Conservation (phyloP, 1,140 invertebrate species). For the Venustaconcha ellipsiformis region DNA sequence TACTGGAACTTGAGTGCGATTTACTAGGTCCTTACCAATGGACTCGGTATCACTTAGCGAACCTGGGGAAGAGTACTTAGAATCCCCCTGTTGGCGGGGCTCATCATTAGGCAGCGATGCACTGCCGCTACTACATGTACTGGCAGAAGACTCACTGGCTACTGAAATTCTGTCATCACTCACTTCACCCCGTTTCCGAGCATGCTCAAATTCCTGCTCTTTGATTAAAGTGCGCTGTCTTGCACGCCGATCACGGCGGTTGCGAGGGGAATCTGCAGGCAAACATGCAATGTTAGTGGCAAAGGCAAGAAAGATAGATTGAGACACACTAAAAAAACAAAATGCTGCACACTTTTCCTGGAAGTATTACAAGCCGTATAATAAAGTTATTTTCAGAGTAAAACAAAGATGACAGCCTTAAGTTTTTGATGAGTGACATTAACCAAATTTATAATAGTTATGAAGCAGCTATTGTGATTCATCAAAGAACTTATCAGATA, state of each 20-base stretch:
- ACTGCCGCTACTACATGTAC: constrained; percentile 43
- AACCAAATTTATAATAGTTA: too few relatives aligned
- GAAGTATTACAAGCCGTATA: too few relatives aligned
- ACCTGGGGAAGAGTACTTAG: constrained; percentile 45
- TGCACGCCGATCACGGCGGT: constrained; percentile 76
- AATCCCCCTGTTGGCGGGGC: constrained; percentile 13
- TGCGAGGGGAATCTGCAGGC: constrained; percentile 39
- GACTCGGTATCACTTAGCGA: constrained; percentile 52
- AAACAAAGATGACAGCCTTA: too few relatives aligned
- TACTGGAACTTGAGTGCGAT: too few relatives aligned
- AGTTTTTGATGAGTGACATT: too few relatives aligned
- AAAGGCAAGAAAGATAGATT: constrained; percentile 22
- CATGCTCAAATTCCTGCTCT: constrained; percentile 74
- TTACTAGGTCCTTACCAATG: constrained; percentile 37
- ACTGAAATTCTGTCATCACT: constrained; percentile 40
- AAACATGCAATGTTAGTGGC: constrained; percentile 45
- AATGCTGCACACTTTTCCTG: too few relatives aligned
- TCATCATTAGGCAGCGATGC: constrained; percentile 25
- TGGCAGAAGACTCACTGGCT: constrained; percentile 41
- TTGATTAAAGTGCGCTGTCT: constrained; percentile 84
- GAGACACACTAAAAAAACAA: neutral
- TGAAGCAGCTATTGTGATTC: too few relatives aligned
- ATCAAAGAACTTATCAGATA: too few relatives aligned
- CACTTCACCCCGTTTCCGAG: constrained; percentile 29
- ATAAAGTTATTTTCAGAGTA: too few relatives aligned